Evolutionary conservation across 2,888 invertebrate species (phyloP).

Genomic region (Xylophagus ater): DNA sequence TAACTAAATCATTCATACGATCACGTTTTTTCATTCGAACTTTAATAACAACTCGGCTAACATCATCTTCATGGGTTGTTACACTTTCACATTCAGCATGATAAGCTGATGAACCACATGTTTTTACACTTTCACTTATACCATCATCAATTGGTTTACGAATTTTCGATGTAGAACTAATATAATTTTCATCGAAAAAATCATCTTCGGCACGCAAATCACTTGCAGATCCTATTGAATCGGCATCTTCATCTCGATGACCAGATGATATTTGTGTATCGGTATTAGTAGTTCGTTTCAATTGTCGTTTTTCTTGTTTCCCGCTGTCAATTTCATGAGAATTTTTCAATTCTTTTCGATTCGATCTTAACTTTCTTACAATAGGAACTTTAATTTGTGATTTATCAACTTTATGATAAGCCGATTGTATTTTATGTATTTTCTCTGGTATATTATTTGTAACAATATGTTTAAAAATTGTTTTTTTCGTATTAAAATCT

Average conservation of each 20-base stretch:
- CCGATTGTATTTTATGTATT: conserved; percentile 41
- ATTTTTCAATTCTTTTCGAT: conserved; percentile 27
- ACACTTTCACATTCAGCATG: conserved; percentile 63
- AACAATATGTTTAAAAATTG: conserved; percentile 38
- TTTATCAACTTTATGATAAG: conserved; percentile 43
- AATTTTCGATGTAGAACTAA: conserved; percentile 24
- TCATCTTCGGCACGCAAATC: conserved; percentile 50
- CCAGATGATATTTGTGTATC: conserved; percentile 24
- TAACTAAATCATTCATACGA: conserved; percentile 27
- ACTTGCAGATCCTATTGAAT: conserved; percentile 62
- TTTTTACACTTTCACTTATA: conserved; percentile 51
- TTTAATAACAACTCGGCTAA: conserved; percentile 42
- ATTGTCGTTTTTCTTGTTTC: conserved; percentile 14
- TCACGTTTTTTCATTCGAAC: conserved; percentile 41
- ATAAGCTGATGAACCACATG: conserved; percentile 57
- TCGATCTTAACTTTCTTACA: conserved; percentile 42
- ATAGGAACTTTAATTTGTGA: conserved; percentile 34
- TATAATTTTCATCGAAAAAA: conserved; percentile 38
- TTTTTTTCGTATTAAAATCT: conserved; percentile 30
- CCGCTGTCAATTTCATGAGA: conserved; percentile 7
- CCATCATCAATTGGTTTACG: conserved; percentile 39
- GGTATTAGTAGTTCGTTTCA: conserved; percentile 14
- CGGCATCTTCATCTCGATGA: conserved; percentile 45
- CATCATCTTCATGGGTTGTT: conserved; percentile 50
- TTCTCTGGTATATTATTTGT: conserved; percentile 45